phyloP scores from a whole-genome alignment of 2,888 invertebrate genomes.

The Watsonalla binaria region DNA sequence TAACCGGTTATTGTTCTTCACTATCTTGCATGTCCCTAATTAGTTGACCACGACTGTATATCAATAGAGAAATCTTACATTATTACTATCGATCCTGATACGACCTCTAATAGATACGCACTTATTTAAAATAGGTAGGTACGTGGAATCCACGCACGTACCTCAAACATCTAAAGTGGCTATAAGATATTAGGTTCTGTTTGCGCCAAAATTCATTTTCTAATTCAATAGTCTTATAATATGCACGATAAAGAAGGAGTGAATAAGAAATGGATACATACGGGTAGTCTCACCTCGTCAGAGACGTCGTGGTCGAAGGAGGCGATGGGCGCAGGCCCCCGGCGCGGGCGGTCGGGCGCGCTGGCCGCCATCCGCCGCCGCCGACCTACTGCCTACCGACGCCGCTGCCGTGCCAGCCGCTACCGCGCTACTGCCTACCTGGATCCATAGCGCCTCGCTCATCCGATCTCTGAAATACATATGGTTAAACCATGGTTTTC shows the following conservation, averaged over 20 bases:
- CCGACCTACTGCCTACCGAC: constrained; percentile 12
- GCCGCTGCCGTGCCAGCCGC: constrained; percentile 7
- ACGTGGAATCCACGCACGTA: too few relatives aligned
- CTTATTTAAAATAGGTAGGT: too few relatives aligned
- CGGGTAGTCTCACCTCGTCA: constrained; percentile 83
- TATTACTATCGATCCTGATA: too few relatives aligned
- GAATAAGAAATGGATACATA: constrained; percentile 67
- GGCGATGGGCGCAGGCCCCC: constrained; percentile 95
- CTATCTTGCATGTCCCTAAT: too few relatives aligned
- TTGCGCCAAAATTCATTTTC: background rate
- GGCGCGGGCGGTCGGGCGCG: constrained; percentile 80
- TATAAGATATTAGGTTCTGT: background rate
- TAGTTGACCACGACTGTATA: too few relatives aligned
- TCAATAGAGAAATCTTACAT: too few relatives aligned
- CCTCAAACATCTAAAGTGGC: too few relatives aligned
- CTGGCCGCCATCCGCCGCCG: constrained; percentile 40
- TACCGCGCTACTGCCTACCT: constrained; percentile 1
- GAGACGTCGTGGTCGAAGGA: constrained; percentile 93
- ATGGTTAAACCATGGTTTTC: too few relatives aligned
- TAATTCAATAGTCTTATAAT: background rate
- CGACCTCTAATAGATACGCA: too few relatives aligned
- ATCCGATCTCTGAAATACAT: too few relatives aligned
- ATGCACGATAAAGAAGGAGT: constrained; percentile 29
- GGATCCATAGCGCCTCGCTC: constrained; percentile 1
- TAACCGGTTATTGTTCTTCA: too few relatives aligned